Percentiles rank a stretch among this genome's conserved stretches.
phyloP scores from a whole-genome alignment of 2,113 vertebrate species.

The Microtus oregoni region DNA sequence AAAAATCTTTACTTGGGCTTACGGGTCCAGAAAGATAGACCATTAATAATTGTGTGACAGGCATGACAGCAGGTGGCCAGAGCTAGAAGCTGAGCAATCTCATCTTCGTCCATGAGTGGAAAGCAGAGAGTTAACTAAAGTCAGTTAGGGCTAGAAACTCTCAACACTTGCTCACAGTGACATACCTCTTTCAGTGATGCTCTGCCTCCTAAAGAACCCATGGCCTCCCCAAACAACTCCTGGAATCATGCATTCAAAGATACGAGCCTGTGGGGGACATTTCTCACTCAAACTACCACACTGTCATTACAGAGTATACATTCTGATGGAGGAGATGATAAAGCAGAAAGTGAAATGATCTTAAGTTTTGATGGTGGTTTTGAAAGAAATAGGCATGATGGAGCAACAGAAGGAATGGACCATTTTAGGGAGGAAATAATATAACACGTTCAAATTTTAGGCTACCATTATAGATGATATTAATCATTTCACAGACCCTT shows the following conservation, averaged over 20 bases:
- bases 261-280: not conserved
- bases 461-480: not conserved
- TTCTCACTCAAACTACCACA: not conserved
- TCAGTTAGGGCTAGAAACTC: not conserved
- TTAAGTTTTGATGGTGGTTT: not conserved
- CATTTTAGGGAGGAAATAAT: not conserved
- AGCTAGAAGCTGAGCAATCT: not conserved
- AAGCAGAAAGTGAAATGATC: not conserved
- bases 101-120: not conserved
- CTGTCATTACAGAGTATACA: not conserved
- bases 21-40: not conserved
- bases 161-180: not conserved
- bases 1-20: not conserved
- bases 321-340: not conserved
- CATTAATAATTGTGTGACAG: not conserved
- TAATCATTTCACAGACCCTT: not conserved
- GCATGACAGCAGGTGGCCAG: not conserved
- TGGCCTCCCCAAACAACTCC: not conserved
- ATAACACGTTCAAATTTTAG: not conserved
- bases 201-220: not conserved
- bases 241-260: not conserved
- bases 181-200: not conserved
- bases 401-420: accelerated
- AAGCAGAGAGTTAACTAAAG: not conserved
- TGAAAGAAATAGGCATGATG: not conserved